phyloP scores from a whole-genome alignment of 2,888 invertebrate species.

The Adela reaumurella region DNA sequence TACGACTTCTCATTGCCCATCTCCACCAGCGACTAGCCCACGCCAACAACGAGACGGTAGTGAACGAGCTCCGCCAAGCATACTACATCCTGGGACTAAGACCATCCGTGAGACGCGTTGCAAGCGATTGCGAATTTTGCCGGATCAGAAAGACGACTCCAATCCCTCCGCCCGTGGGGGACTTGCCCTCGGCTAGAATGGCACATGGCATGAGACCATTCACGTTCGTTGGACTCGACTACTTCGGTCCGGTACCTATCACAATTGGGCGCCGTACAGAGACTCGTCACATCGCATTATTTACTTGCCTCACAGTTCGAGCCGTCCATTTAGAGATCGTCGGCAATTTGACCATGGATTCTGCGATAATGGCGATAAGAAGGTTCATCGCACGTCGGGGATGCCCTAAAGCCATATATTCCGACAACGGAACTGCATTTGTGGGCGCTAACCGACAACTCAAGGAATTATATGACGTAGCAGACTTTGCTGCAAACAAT shows the following conservation, averaged over 20 bases:
- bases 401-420: not conserved
- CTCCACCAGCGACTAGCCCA: not conserved
- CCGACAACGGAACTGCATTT: constrained; percentile 1
- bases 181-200: constrained; percentile 5
- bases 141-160: not conserved
- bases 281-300: constrained; percentile 4
- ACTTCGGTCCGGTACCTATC: constrained; percentile 11
- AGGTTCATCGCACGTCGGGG: constrained; percentile 2
- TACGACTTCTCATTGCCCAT: not conserved
- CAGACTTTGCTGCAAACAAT: constrained; percentile 1
- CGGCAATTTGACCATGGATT: constrained; percentile 4
- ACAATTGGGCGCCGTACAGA: constrained; percentile 9
- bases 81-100: constrained; percentile 5
- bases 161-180: constrained; percentile 5
- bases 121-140: constrained; percentile 1
- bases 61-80: constrained; percentile 6
- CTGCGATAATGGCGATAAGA: constrained; percentile 2
- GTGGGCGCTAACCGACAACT: not conserved
- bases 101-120: not conserved
- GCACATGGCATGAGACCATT: constrained; percentile 6
- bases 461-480: not conserved
- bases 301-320: constrained; percentile 5
- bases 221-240: constrained; percentile 8
- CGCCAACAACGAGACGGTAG: constrained; percentile 2
- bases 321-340: constrained; percentile 6